phyloP scores from a whole-genome alignment of 1,140 invertebrate genomes.

The Ceratosolen fusciceps region DNA sequence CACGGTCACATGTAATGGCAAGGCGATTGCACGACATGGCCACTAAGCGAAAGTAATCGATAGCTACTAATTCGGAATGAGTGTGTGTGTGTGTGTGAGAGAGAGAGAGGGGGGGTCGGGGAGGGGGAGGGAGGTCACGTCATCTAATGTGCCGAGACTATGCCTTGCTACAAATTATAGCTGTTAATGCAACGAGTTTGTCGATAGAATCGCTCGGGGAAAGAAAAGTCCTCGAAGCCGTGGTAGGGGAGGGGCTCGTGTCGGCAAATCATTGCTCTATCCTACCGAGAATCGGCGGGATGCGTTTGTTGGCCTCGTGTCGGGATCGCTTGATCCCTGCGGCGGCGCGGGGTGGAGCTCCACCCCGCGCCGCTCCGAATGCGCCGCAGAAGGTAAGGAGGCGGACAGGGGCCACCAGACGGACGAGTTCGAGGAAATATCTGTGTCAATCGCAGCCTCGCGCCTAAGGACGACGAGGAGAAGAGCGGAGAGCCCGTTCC shows the following conservation, averaged over 20 bases:
- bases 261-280: constrained; percentile 19
- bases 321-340: no score
- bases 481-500: constrained; percentile 14
- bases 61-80: no score
- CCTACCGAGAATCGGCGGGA: no score
- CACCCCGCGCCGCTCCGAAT: neutral
- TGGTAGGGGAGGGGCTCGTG: neutral
- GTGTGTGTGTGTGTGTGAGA: no score
- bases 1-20: neutral
- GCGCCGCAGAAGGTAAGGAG: neutral
- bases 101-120: no score
- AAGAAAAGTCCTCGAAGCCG: neutral
- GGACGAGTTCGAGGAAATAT: constrained; percentile 14
- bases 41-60: no score
- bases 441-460: constrained; percentile 33
- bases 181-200: neutral
- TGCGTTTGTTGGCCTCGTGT: no score
- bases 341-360: no score
- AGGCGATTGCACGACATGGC: neutral
- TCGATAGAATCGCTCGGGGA: neutral
- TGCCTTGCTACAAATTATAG: neutral
- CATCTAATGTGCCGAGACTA: no score
- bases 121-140: no score
- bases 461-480: neutral
- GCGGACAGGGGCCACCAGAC: no score